Evolutionary conservation across 2,113 vertebrate genomes (phyloP).

Genomic region (Rhinolophus sinicus): DNA sequence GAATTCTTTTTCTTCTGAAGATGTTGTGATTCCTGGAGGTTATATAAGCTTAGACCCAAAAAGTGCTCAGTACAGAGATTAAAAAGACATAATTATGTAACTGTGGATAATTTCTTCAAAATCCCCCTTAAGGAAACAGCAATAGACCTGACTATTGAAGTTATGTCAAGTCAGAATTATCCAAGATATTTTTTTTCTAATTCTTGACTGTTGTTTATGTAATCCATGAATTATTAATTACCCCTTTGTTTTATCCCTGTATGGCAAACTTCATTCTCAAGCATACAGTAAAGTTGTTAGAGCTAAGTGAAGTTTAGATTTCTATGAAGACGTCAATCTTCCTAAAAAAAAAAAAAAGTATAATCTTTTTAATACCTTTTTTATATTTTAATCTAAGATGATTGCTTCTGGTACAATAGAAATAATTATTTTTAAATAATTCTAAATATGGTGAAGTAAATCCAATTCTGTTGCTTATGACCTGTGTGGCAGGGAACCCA

Average conservation of each 20-base stretch:
- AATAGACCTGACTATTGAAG: not conserved
- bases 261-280: not conserved
- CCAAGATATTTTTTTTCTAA: not conserved
- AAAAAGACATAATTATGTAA: not conserved
- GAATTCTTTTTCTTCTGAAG: not conserved
- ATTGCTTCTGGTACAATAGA: not conserved
- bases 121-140: not conserved
- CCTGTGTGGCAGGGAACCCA: not conserved
- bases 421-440: not conserved
- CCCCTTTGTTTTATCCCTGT: not conserved
- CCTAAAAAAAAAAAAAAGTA: not conserved
- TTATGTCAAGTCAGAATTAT: not conserved
- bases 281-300: not conserved
- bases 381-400: not conserved
- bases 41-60: not conserved
- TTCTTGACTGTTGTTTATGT: not conserved
- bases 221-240: not conserved
- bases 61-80: not conserved
- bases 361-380: not conserved
- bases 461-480: not conserved
- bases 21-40: not conserved
- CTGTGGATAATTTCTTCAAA: not conserved
- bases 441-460: not conserved
- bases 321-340: not conserved
- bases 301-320: not conserved